Base-by-base conservation (phyloP, 1,140 invertebrate genomes). In the Brachionus koreanus region DNA sequence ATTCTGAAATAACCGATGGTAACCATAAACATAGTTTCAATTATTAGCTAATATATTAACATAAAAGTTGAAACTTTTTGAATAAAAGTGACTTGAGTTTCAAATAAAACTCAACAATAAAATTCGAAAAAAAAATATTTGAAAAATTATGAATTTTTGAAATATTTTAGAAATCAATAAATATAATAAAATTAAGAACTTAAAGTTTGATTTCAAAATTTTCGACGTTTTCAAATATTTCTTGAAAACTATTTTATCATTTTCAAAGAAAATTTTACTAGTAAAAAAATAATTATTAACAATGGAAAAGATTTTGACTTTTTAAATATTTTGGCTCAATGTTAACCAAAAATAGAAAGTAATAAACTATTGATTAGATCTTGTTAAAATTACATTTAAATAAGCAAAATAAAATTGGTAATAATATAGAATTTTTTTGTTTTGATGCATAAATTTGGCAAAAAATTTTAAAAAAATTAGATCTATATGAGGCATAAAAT, bases 131-230 rank as follows among this genome's bases (percentile, higher is more conserved):
- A 13, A 57, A 57, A 57, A 57, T 57, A 7, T 7, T 57, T 23
- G 5, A 69, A 19, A 46, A 74, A 33, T 74, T 74, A 74, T 74
- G 69, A 49, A 46, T 74, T 74, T 74, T 46, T 74, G 9, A 19
- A 5, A 46, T 25, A 25, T 46, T 46, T 5, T 16, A 35, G 23
- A 74, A n/a, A 46, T 4, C 16, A 46, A 74, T 19, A 43, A 43
- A 29, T 29, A 29, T 29, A 29, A 29, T 29, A 2, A 29, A 29
- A 29, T 29, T 29, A 29, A 29, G 3, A 29, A 2, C 3, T 29
- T 29, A 2, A 29, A 74, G 69, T 74, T 74, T 9, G 33, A 13
- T 74, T 74, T 74, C 42, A 74, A 29, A 29, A 2, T 29, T 29
- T 29, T 29, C 29, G 29, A 29, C 1, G 29, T 29, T 29, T 29